These are phyloP conservation scores for Hylaeus anthracinus DNA, from an alignment of 1,140 invertebrate genomes.

Conservation along the genomic window DNA sequence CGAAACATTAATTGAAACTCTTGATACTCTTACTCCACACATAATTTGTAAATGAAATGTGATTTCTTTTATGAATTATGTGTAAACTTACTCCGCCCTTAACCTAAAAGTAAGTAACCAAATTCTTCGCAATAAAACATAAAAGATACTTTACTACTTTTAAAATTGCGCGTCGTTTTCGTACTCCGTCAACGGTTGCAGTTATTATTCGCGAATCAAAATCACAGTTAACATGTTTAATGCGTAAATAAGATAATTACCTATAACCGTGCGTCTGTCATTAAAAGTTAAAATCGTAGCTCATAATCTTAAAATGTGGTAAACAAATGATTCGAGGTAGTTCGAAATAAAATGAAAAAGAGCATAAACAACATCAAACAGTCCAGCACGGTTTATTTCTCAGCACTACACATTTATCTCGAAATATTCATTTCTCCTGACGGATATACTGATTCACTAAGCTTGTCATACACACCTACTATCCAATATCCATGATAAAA, in stretches of 20 bases:
- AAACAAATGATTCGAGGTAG: slow-evolving; percentile 7
- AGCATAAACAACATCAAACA: slow-evolving; percentile 23
- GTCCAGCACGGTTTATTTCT: slow-evolving; percentile 1
- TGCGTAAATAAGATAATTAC: slow-evolving; percentile 32
- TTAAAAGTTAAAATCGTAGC: slow-evolving; percentile 52
- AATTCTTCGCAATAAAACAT: background rate
- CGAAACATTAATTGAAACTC: background rate
- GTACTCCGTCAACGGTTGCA: background rate
- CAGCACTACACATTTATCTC: slow-evolving; percentile 23
- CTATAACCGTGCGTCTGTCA: slow-evolving; percentile 46
- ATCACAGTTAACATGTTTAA: background rate
- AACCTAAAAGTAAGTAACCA: slow-evolving; percentile 27
- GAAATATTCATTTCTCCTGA: slow-evolving; percentile 25
- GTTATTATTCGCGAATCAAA: background rate
- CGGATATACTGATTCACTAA: slow-evolving; percentile 26
- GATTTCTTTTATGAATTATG: background rate
- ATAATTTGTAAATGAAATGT: background rate
- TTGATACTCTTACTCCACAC: background rate
- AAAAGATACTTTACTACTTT: background rate
- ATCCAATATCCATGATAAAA: too few relatives aligned
- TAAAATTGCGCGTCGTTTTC: background rate
- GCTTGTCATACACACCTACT: background rate
- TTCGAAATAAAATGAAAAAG: background rate
- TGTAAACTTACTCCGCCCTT: background rate
- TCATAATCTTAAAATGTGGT: slow-evolving; percentile 43